Evolutionary conservation across 1,140 invertebrate genomes (phyloP), one percentile per base, ranked within the genome.

Genomic region (Brachionus manjavacas): DNA sequence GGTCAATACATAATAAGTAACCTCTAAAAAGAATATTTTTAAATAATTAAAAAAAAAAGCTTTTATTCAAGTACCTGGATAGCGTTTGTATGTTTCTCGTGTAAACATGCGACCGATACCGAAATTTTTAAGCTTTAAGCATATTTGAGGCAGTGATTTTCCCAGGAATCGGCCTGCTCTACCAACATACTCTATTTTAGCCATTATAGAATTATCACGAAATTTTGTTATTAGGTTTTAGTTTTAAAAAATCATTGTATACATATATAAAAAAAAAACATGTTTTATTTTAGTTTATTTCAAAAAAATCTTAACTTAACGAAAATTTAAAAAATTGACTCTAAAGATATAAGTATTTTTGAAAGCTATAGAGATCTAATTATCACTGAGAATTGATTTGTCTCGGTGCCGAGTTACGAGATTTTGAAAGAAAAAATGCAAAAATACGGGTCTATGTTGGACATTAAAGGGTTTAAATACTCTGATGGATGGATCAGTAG

Each of bases 71-170:
- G 2, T 84, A 84, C 81, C 81, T 28, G 81, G 81, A 84, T 84
- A 84, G 12, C 66, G 14, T 43, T 52, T 49, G 31, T 52, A 84
- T 43, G 66, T 70, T 6, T 55, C 43, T 31, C 81, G 20, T 25
- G 25, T 70, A 28, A 84, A 84, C 39, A 84, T 46, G 8, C 81
- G 31, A 2, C 81, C 81, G 2, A 84, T 55, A 28, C 81, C 81
- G 43, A 70, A 72, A 39, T 84, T 74, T 55, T 68, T 68, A 2
- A 84, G 43, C 35, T 49, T 68, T 70, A 84, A 16, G 20, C 81
- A 84, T 25, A 84, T 84, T 41, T 84, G 60, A 14, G 81, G 81
- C 31, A 84, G 23, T 41, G 81, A 70, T 74, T 49, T 84, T 3
- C 81, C 81, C 2, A 84, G 1, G 25, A 81, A 81, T 16, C 79